A percentile compares a stretch with the other conserved stretches of the same genome.
Conservation (phyloP, 2,113 vertebrate species). For the Meriones unguiculatus region DNA sequence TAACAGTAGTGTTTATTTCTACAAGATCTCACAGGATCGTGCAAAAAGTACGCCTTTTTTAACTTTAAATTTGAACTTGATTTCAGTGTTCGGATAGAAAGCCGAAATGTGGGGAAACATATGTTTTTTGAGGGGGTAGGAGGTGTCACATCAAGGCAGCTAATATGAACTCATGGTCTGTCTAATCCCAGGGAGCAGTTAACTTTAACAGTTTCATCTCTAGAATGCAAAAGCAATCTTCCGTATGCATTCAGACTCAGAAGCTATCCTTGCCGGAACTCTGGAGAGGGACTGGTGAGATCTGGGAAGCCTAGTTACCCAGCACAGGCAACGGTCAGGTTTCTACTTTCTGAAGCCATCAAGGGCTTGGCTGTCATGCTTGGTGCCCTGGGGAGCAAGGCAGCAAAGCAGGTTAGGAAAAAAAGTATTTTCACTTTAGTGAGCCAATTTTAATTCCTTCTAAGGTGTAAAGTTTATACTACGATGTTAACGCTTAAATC, state of each 20-base stretch:
- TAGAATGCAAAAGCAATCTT: conserved; percentile 71
- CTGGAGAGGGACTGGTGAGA: conserved; percentile 81
- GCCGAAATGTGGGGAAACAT: background rate
- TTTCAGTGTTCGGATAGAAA: conserved; percentile 45
- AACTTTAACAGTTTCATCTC: conserved; percentile 70
- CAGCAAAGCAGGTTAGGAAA: conserved; percentile 69
- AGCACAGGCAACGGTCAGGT: conserved; percentile 80
- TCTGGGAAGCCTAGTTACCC: conserved; percentile 77
- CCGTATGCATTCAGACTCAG: conserved; percentile 78
- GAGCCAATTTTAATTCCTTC: conserved; percentile 62
- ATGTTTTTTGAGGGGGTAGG: background rate
- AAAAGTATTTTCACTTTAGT: conserved; percentile 26
- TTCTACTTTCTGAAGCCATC: conserved; percentile 84
- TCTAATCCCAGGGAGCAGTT: conserved; percentile 6
- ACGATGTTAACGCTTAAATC: conserved; percentile 58
- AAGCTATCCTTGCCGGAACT: conserved; percentile 80
- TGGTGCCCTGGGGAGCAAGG: conserved; percentile 65
- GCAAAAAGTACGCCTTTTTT: background rate
- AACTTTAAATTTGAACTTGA: conserved; percentile 51
- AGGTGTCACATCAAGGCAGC: background rate
- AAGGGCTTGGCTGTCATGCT: conserved; percentile 57
- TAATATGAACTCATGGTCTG: background rate
- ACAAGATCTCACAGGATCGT: conserved; percentile 46
- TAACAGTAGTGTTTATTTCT: background rate
- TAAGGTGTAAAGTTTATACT: conserved; percentile 24